Percentiles rank a stretch among this genome's conserved stretches.
These are phyloP conservation scores for Pan troglodytes DNA, from an alignment of 2,113 vertebrate genomes.

Conservation along the genomic window DNA sequence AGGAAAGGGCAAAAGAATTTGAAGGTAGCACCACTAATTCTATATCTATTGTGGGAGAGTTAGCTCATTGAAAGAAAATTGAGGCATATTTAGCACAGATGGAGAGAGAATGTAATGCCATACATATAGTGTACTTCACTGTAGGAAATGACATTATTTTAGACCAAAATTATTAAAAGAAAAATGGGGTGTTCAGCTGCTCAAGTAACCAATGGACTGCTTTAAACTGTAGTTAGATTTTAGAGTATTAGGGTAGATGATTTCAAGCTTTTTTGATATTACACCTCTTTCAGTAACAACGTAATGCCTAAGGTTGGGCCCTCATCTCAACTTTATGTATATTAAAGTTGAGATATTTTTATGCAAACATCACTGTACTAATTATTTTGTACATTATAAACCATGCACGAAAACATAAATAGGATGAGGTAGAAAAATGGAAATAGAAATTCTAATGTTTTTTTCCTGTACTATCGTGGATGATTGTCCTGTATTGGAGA, in stretches of 20 bases:
- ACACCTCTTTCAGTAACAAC: not conserved
- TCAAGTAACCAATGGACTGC: not conserved
- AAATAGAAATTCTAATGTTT: not conserved
- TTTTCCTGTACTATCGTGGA: not conserved
- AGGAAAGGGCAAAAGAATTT: not conserved
- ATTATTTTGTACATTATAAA: not conserved
- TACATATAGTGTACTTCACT: not conserved
- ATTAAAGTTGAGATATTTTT: not conserved
- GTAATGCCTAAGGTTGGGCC: not conserved
- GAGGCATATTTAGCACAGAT: not conserved
- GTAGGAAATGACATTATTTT: not conserved
- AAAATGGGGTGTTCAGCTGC: not conserved
- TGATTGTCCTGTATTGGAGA: not conserved
- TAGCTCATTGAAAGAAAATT: not conserved
- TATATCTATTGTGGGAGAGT: not conserved
- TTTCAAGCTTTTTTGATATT: not conserved
- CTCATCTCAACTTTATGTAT: not conserved
- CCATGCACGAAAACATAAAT: not conserved
- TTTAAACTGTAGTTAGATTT: not conserved
- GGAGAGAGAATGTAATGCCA: not conserved
- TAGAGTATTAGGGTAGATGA: not conserved
- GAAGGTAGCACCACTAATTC: not conserved
- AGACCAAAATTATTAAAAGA: not conserved
- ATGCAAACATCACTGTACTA: not conserved
- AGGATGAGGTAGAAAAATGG: not conserved